phyloP scores from a whole-genome alignment of 2,888 invertebrate species.

The Phrixothrix hirtus region DNA sequence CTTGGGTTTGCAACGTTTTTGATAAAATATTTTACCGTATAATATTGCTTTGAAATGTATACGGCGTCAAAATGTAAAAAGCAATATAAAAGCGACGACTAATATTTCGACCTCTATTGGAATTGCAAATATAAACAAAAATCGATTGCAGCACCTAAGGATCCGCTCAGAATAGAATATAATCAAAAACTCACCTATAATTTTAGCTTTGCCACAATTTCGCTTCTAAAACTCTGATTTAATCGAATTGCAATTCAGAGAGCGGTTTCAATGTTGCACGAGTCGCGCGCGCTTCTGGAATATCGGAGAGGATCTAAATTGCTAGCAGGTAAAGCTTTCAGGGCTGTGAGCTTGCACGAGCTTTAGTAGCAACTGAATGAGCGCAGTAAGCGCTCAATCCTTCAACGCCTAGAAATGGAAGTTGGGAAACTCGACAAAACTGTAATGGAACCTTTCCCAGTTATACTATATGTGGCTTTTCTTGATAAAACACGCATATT shows the following conservation, averaged over 20 bases:
- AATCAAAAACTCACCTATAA: conserved; percentile 3
- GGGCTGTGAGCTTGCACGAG: conserved; percentile 24
- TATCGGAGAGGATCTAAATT: conserved; percentile 9
- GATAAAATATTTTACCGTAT: too few species aligned
- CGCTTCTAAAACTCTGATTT: not conserved
- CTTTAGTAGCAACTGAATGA: conserved; percentile 25
- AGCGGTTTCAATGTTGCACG: not conserved
- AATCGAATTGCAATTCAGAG: not conserved
- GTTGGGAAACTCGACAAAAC: conserved; percentile 17
- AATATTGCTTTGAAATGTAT: not conserved
- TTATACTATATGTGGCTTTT: too few species aligned
- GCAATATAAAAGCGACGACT: too few species aligned
- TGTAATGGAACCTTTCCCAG: conserved; percentile 11
- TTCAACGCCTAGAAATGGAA: conserved; percentile 12
- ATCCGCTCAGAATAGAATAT: not conserved
- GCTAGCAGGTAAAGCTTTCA: conserved; percentile 13
- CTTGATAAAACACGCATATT: too few species aligned
- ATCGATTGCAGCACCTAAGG: not conserved
- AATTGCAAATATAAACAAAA: not conserved
- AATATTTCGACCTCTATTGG: too few species aligned
- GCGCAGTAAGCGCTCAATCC: conserved; percentile 17
- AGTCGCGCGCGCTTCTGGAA: conserved; percentile 14
- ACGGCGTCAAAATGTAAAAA: not conserved
- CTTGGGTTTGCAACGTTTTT: too few species aligned
- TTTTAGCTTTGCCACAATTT: not conserved